Conservation (phyloP, 1,140 invertebrate species). For the Watersipora subatra region DNA sequence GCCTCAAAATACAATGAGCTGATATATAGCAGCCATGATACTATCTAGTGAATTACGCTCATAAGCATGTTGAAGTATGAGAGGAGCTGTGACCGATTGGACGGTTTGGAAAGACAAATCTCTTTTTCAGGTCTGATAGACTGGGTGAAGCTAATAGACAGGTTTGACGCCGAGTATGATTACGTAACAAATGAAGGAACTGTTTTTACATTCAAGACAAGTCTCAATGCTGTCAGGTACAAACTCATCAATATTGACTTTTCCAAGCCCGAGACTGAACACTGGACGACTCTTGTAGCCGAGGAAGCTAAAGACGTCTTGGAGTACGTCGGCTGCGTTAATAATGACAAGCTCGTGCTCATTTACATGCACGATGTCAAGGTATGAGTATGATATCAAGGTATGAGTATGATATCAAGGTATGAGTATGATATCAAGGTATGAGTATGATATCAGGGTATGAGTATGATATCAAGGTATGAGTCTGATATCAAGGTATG, state of each 20-base stretch:
- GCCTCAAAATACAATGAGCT: no score
- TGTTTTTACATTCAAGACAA: constrained; percentile 75
- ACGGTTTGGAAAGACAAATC: no score
- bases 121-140: constrained; percentile 33
- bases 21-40: no score
- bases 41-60: no score
- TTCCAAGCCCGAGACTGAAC: constrained; percentile 50
- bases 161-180: constrained; percentile 87
- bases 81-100: no score
- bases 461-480: no score
- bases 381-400: constrained; percentile 44
- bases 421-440: no score
- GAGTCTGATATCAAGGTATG: no score
- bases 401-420: no score
- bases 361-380: constrained; percentile 91
- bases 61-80: no score
- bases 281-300: constrained; percentile 69
- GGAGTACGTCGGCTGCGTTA: constrained; percentile 69
- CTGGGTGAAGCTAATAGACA: constrained; percentile 58
- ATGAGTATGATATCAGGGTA: no score
- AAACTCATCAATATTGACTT: constrained; percentile 77
- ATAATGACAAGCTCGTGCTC: constrained; percentile 71
- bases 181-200: constrained; percentile 79
- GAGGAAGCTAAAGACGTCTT: constrained; percentile 77
- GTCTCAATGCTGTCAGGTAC: constrained; percentile 83